These are phyloP conservation scores for Penaeus chinensis DNA, from an alignment of 1,140 invertebrate species.

Conservation along the genomic window DNA sequence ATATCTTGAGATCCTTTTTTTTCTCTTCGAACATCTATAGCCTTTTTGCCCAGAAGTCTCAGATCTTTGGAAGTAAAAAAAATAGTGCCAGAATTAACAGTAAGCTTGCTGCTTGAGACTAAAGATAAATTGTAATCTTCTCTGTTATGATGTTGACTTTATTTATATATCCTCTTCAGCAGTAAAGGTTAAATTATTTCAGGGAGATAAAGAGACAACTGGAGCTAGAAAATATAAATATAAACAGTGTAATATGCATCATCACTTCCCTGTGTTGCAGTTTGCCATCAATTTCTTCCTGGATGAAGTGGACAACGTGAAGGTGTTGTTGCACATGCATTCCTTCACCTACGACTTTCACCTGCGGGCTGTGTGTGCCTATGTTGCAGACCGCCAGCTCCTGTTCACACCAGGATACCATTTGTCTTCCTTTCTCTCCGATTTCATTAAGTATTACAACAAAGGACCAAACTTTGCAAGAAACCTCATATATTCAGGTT, in stretches of 20 bases:
- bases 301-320: conserved; percentile 81
- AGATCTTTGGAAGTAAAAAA: too few species aligned
- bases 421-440: conserved; percentile 81
- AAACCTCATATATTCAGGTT: conserved; percentile 81
- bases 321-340: conserved; percentile 79
- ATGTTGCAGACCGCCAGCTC: conserved; percentile 76
- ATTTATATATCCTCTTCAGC: too few species aligned
- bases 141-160: too few species aligned
- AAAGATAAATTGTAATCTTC: too few species aligned
- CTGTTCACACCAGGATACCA: conserved; percentile 79
- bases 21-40: too few species aligned
- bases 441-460: conserved; percentile 86
- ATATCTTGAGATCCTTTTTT: too few species aligned
- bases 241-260: background rate
- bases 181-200: too few species aligned
- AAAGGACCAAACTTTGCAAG: conserved; percentile 85
- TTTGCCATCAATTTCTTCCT: conserved; percentile 73
- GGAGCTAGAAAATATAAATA: too few species aligned
- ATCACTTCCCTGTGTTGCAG: conserved; percentile 22
- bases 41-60: too few species aligned
- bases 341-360: conserved; percentile 92
- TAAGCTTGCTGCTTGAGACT: too few species aligned
- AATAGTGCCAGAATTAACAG: too few species aligned
- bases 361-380: conserved; percentile 79
- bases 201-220: too few species aligned